Percentiles rank a stretch among this genome's conserved stretches.
Evolutionary conservation across 2,888 invertebrate species (phyloP).

Genomic region (Antheraea assamensis): DNA sequence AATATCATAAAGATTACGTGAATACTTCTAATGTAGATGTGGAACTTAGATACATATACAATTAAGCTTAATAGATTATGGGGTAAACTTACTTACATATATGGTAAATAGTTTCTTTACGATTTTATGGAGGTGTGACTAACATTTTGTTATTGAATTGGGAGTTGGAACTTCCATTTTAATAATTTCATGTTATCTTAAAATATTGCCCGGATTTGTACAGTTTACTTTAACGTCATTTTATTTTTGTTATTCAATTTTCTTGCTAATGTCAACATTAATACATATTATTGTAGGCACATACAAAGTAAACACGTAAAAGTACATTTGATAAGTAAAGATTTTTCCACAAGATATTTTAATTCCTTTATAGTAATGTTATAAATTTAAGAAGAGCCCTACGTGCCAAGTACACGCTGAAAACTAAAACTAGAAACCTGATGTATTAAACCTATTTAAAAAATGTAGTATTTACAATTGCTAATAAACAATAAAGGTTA

Average conservation of each 20-base stretch:
- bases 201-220: not conserved
- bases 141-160: not conserved
- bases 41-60: not conserved
- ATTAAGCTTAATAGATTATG: not conserved
- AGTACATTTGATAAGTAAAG: not conserved
- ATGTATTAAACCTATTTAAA: no score
- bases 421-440: no score
- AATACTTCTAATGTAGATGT: not conserved
- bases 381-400: no score
- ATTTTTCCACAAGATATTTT: not conserved
- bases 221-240: not conserved
- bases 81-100: not conserved
- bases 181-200: not conserved
- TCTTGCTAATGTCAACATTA: not conserved
- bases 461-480: no score
- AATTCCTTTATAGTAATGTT: not conserved
- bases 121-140: not conserved
- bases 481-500: no score
- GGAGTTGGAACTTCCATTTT: not conserved
- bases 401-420: no score
- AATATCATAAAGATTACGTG: not conserved
- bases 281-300: not conserved
- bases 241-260: not conserved
- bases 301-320: no score
- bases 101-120: not conserved